Evolutionary conservation across 2,113 vertebrate species (phyloP).

Genomic region (Scomber japonicus): DNA sequence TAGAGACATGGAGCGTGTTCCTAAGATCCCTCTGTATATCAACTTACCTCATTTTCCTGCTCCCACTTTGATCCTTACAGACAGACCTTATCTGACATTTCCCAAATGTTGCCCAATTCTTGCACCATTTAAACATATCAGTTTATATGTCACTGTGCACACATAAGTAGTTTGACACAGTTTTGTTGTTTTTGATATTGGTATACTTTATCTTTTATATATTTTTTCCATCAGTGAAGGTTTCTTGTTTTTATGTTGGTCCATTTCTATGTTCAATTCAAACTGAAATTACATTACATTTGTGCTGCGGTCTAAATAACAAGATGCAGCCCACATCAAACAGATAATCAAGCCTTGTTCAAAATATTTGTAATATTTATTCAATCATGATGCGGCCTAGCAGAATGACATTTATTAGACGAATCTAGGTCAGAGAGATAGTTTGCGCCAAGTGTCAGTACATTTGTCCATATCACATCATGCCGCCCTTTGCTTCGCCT

Average conservation of each 20-base stretch:
- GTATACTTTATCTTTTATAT: neutral
- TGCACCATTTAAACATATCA: neutral
- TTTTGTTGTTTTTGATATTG: neutral
- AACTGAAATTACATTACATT: neutral
- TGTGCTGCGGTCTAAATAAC: neutral
- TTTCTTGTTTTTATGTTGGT: too few relatives aligned
- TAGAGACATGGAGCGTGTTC: constrained; percentile 35
- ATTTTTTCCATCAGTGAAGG: neutral
- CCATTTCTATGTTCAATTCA: too few relatives aligned
- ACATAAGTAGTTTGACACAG: neutral
- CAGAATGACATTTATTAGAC: constrained; percentile 18
- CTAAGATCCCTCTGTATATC: constrained; percentile 40
- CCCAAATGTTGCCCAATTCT: constrained; percentile 4
- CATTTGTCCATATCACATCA: neutral
- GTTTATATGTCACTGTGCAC: constrained; percentile 13
- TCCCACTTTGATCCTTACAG: constrained; percentile 45
- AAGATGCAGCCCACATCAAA: neutral
- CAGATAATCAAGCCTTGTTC: neutral
- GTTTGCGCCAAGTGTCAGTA: neutral
- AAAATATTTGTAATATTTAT: neutral
- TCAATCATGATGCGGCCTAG: neutral
- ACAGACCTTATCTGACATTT: constrained; percentile 60
- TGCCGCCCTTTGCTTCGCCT: neutral
- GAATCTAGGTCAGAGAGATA: constrained; percentile 54
- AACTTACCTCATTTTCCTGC: constrained; percentile 23